Conservation (phyloP, 1,140 invertebrate genomes). For the Megalopta genalis region DNA sequence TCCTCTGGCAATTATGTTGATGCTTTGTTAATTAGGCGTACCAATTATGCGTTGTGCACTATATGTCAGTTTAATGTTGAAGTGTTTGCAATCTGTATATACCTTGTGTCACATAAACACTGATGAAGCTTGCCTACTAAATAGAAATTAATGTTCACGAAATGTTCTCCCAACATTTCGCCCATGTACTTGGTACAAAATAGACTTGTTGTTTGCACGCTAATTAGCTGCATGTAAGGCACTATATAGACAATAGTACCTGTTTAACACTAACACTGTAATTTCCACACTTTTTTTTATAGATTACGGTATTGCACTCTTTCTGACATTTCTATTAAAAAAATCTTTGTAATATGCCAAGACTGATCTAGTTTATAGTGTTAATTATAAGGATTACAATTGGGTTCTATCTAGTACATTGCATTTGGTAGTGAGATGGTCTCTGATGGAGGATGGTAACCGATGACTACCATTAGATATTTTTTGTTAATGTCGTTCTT, state of each 20-base stretch:
- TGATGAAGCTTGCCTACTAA: conserved; percentile 60
- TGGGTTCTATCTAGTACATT: too few species aligned
- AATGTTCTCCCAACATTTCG: conserved; percentile 14
- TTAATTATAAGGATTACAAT: too few species aligned
- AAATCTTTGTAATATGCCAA: background rate
- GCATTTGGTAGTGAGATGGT: too few species aligned
- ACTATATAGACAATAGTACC: conserved; percentile 16
- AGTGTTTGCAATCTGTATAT: background rate
- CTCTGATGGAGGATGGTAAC: too few species aligned
- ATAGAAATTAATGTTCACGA: background rate
- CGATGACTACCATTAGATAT: too few species aligned
- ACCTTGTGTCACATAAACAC: conserved; percentile 1
- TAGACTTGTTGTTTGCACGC: conserved; percentile 29
- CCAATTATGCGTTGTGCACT: background rate
- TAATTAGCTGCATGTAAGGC: conserved; percentile 24
- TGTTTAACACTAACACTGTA: conserved; percentile 20
- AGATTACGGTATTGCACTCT: background rate
- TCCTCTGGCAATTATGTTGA: conserved; percentile 2
- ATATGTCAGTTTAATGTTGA: conserved; percentile 3
- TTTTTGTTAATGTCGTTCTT: too few species aligned
- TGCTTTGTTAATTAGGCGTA: background rate
- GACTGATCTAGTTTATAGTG: too few species aligned
- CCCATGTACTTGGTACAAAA: background rate
- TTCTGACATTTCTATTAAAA: background rate
- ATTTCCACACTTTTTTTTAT: background rate